These are phyloP conservation scores for Lepidurus couesii DNA, from an alignment of 1,140 invertebrate genomes.

Conservation along the genomic window DNA sequence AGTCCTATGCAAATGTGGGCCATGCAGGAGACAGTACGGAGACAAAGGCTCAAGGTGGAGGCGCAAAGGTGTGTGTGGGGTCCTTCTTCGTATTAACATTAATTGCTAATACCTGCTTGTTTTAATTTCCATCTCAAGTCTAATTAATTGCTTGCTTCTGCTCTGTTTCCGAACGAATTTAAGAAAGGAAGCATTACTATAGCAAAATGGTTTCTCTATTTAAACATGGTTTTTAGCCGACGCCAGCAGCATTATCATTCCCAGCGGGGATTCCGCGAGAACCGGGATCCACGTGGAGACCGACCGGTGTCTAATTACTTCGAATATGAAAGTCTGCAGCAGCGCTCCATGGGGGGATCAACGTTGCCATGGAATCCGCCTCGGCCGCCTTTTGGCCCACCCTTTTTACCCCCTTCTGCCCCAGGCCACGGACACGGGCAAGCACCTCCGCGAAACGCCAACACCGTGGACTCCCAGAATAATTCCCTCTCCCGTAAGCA, in stretches of 20 bases:
- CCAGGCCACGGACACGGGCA: not conserved
- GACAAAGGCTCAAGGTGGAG: slow-evolving; percentile 63
- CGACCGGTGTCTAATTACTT: slow-evolving; percentile 73
- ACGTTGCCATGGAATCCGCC: not conserved
- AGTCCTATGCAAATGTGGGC: slow-evolving; percentile 59
- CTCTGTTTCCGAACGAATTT: slow-evolving; percentile 23
- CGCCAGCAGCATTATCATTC: slow-evolving; percentile 68
- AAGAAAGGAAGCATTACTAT: not conserved
- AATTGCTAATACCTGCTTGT: not conserved
- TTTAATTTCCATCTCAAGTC: not conserved
- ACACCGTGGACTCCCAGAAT: not conserved
- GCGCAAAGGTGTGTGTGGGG: slow-evolving; percentile 51
- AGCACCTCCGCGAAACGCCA: not conserved
- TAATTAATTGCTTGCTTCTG: slow-evolving; percentile 29
- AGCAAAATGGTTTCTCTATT: slow-evolving; percentile 25
- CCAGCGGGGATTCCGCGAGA: slow-evolving; percentile 57
- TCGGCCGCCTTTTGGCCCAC: not conserved
- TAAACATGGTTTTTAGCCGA: slow-evolving; percentile 49
- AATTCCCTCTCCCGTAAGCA: not conserved
- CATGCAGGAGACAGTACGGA: slow-evolving; percentile 63
- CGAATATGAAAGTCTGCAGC: slow-evolving; percentile 70
- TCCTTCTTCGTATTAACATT: not conserved
- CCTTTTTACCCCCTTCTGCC: not conserved
- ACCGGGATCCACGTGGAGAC: slow-evolving; percentile 44
- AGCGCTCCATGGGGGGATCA: not conserved